Conservation (phyloP, 2,888 invertebrate species). For the Phortica okadai region DNA sequence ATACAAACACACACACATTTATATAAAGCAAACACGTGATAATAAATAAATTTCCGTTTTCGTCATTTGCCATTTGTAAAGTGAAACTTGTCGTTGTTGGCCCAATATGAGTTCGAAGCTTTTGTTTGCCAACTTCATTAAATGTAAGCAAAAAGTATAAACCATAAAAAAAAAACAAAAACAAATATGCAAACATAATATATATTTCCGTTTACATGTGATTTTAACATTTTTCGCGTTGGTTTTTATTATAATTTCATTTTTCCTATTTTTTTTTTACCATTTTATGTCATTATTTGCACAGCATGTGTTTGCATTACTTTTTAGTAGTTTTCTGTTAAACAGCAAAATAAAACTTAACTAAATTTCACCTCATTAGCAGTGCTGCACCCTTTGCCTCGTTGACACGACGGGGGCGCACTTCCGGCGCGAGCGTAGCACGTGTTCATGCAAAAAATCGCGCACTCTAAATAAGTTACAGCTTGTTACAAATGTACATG, state of each 20-base stretch:
- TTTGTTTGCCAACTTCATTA: constrained; percentile 17
- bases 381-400: background rate
- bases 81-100: background rate
- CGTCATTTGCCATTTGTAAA: background rate
- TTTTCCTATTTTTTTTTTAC: background rate
- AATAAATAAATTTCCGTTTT: constrained; percentile 26
- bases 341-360: background rate
- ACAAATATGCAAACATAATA: constrained; percentile 65
- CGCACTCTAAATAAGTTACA: background rate
- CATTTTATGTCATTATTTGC: constrained; percentile 17
- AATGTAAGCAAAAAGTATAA: constrained; percentile 13
- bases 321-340: background rate
- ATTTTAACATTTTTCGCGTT: constrained; percentile 59
- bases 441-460: background rate
- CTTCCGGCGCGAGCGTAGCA: background rate
- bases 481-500: constrained; percentile 1
- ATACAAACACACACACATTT: constrained; percentile 4
- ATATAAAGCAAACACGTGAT: background rate
- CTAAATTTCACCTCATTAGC: constrained; percentile 25
- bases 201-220: constrained; percentile 62
- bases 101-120: background rate
- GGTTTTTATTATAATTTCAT: background rate
- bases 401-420: background rate
- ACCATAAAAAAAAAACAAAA: background rate
- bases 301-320: constrained; percentile 58